Percentiles rank a stretch among this genome's conserved stretches.
These are phyloP conservation scores for Rhodeus uyekii DNA, from an alignment of 2,797 vertebrate genomes.

Conservation along the genomic window DNA sequence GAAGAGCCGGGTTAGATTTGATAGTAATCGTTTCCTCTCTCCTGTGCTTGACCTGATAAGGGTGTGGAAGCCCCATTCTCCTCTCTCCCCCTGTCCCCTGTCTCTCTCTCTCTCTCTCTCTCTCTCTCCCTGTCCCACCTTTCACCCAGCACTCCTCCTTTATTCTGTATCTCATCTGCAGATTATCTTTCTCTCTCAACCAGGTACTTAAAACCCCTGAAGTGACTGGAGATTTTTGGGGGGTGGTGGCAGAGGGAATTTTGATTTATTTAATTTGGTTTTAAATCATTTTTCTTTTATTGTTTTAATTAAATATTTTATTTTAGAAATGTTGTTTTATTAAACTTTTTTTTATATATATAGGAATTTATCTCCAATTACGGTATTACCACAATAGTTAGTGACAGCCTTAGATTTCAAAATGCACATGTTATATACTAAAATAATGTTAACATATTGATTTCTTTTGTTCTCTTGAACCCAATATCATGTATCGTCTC, in stretches of 20 bases:
- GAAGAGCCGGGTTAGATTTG: slow-evolving; percentile 77
- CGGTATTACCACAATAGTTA: too few species aligned
- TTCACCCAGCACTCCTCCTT: slow-evolving; percentile 41
- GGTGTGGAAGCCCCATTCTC: slow-evolving; percentile 57
- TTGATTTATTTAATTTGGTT: background rate
- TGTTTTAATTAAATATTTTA: background rate
- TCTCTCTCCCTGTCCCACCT: slow-evolving; percentile 30
- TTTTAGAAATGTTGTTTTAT: background rate
- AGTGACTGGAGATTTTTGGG: background rate
- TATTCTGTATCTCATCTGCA: slow-evolving; percentile 49
- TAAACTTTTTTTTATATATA: too few species aligned
- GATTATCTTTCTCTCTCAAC: slow-evolving; percentile 38
- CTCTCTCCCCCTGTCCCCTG: slow-evolving; percentile 4
- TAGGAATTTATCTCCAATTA: too few species aligned
- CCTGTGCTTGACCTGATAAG: slow-evolving; percentile 78
- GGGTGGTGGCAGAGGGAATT: background rate
- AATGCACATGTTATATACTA: too few species aligned
- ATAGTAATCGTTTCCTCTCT: slow-evolving; percentile 80
- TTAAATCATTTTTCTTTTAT: background rate
- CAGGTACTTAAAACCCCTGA: slow-evolving; percentile 14
- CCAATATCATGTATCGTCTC: too few species aligned
- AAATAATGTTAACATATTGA: background rate
- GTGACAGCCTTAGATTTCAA: too few species aligned
- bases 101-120: slow-evolving; percentile 17
- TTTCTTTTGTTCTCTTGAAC: background rate